Base-by-base conservation (phyloP, 2,888 invertebrate species). In the Geotrupes spiniger region DNA sequence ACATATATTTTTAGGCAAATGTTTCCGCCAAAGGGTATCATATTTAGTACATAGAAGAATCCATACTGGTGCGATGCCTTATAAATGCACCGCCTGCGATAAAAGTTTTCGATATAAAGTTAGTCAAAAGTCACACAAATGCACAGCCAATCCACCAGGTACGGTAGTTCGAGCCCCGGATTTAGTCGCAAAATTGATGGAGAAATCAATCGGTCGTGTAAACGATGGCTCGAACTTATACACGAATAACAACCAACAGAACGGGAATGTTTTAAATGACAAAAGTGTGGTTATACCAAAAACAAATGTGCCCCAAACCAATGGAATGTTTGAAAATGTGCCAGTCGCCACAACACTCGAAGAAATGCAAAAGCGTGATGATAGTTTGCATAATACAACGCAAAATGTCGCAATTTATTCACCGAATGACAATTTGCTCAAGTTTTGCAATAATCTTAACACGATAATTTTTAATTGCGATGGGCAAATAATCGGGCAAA, bases 61-160 rank as follows among this genome's bases (percentile, higher is more conserved):
- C 58, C 90, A 91, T 61, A 87, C 90, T 1, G 91, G 90, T 25
- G 89, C 81, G 0, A 88, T 90, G 89, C 91, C 91, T 0, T 91
- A 91, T 65, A 87, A 85, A 70, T 91, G 91, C 64, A 83, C 85
- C 33, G 80, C 82, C 4, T 92, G 91, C 66, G 81, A 86, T 42
- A 89, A 88, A 75, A 85, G 78, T 64, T 91, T 91, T 68, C 80
- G 91, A 49, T 91, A 91, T 62, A 91, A 91, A 79, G 89, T 90
- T 6, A 89, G 89, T 42, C 87, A 89, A 69, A 78, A 88, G 63
- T 89, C 89, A 2, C 90, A 91, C 63, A 90, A 89, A 72, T 91
- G 90, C 64, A 77, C 80, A 49, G 76, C 76, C 2, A 82, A 82
- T 63, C 79, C 82, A 43, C 79, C 81, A 25, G 83, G 80, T 10